Conservation (phyloP, 2,888 invertebrate species). For the Pogonocherus hispidulus region DNA sequence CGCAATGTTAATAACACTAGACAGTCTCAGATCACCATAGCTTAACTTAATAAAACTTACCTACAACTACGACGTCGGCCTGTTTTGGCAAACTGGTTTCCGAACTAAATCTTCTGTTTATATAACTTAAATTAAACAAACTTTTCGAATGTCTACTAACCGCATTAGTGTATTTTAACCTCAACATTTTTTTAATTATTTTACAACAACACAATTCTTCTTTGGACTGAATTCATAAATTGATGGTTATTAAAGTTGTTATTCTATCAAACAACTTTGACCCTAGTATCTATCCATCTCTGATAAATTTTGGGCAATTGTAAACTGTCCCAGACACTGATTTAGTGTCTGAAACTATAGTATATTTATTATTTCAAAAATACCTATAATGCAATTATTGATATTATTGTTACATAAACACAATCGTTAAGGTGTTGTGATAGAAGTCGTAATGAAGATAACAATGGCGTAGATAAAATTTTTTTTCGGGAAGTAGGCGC, state of each 20-base stretch:
- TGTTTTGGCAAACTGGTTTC: constrained; percentile 48
- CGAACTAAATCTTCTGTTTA: constrained; percentile 37
- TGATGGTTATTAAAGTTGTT: constrained; percentile 46
- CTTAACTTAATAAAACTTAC: constrained; percentile 48
- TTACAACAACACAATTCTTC: constrained; percentile 21
- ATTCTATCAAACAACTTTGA: constrained; percentile 62
- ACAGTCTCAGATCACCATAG: no score
- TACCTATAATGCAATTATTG: no score
- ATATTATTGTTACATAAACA: no score
- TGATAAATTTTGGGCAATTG: constrained; percentile 39
- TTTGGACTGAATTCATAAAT: constrained; percentile 31
- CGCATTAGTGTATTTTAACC: constrained; percentile 5
- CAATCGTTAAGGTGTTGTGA: no score
- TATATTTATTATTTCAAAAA: no score
- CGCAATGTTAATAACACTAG: no score
- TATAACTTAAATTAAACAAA: constrained; percentile 7
- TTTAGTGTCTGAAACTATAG: neutral
- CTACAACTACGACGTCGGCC: constrained; percentile 55
- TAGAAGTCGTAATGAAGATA: no score
- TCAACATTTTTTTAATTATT: constrained; percentile 29
- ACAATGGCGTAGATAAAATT: no score
- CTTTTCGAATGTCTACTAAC: constrained; percentile 11
- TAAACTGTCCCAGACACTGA: constrained; percentile 21
- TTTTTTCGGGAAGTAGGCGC: no score
- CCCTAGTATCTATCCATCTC: constrained; percentile 47